These are phyloP conservation scores for Ursus arctos DNA, from an alignment of 2,113 vertebrate species.

Conservation along the genomic window DNA sequence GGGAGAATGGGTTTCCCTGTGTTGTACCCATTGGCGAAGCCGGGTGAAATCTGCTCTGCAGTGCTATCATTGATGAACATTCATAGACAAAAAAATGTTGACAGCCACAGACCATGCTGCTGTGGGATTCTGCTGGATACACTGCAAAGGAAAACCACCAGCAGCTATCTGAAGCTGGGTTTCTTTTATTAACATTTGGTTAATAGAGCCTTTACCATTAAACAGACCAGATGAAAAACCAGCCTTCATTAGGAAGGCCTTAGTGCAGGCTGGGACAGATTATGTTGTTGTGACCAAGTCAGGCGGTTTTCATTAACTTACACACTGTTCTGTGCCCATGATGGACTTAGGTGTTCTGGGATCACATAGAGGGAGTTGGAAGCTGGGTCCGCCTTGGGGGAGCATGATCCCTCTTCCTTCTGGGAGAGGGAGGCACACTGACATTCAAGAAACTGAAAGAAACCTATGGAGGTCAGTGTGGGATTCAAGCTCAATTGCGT, in stretches of 20 bases:
- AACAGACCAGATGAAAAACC: constrained; percentile 34
- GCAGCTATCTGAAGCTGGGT: constrained; percentile 21
- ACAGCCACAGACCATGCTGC: not conserved
- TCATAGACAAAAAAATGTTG: constrained; percentile 42
- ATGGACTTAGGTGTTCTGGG: not conserved
- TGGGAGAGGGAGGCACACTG: not conserved
- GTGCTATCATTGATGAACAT: not conserved
- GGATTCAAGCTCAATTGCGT: too few relatives aligned
- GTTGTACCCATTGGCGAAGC: not conserved
- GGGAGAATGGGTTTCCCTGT: not conserved
- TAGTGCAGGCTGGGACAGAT: not conserved
- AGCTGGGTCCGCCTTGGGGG: not conserved
- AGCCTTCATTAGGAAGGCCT: not conserved
- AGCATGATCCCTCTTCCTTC: not conserved
- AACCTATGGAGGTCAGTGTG: not conserved
- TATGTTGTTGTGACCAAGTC: not conserved
- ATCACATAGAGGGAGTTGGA: not conserved
- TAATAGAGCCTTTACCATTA: constrained; percentile 13
- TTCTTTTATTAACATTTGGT: constrained; percentile 28
- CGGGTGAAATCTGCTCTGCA: not conserved
- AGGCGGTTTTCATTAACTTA: not conserved
- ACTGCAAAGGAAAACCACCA: constrained; percentile 40
- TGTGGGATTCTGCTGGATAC: not conserved
- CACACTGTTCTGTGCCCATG: not conserved
- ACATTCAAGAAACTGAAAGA: not conserved